Conservation (phyloP, 2,113 vertebrate genomes). For the Copsychus sechellarum region DNA sequence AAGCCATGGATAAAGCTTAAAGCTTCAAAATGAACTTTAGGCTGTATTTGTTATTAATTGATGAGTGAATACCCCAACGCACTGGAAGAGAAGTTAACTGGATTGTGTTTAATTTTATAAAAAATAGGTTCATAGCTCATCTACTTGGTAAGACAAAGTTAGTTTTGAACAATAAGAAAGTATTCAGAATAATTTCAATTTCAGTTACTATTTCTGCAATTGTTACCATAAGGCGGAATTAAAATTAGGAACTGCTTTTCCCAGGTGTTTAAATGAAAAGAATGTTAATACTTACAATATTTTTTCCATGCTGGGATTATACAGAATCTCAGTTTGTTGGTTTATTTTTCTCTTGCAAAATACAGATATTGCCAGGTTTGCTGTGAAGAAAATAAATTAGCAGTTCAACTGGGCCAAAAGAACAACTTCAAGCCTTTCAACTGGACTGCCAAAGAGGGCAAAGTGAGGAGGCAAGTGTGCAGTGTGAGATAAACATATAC, state of each 20-base stretch:
- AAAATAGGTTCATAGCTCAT: background rate
- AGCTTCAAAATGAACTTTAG: background rate
- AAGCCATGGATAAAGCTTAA: background rate
- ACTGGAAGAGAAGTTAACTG: background rate
- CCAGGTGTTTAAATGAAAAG: background rate
- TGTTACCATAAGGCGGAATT: background rate
- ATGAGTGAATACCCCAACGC: background rate
- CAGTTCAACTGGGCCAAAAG: background rate
- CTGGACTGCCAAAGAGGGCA: background rate
- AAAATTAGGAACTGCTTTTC: background rate
- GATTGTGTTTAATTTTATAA: background rate
- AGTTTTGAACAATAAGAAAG: background rate
- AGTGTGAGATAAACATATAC: background rate
- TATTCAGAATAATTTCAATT: background rate
- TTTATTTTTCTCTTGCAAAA: background rate
- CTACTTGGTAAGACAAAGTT: background rate
- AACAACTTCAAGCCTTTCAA: background rate
- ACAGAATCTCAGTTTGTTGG: background rate
- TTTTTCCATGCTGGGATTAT: background rate
- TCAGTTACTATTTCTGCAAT: background rate
- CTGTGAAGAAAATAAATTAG: background rate
- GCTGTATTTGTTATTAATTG: background rate
- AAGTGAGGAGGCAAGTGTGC: background rate
- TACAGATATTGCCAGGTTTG: background rate
- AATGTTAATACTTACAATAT: background rate